Base-by-base conservation (phyloP, 2,797 vertebrate genomes). In the Lithobates pipiens region DNA sequence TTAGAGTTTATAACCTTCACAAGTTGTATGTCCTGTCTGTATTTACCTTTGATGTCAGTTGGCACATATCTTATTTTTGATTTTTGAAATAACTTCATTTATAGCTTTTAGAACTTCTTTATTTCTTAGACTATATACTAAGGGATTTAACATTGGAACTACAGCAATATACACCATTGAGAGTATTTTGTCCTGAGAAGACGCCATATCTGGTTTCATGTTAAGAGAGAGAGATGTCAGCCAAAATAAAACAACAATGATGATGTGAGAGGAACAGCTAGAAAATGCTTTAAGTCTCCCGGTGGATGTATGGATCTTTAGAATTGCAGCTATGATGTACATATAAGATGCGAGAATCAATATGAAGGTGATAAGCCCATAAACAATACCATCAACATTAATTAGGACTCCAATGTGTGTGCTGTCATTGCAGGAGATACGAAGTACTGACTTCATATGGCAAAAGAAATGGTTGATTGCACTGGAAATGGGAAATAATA, bases 391-490 rank as follows among this genome's bases (percentile, higher is more conserved):
- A 65, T 82, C 79, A 27, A 82, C 27, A 11, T 23, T 63, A 72
- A 86, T 86, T 34, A 86, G n/a, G 23, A 72, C n/a, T 25, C 15
- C 65, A 70, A 82, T 82, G 1, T 4, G 29, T 44, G 6, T 54
- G 8, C 42, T 54, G 23, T 86, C 54, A 32, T 16, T 77, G 18
- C 29, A 13, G 13, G 73, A 61, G 2, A 77, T 50, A 5, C 23
- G 34, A 10, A 86, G 36, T 23, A 86, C n/a, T 16, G 85, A 77
- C 65, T 82, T 86, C 74, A 77, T 76, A 50, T 86, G 79, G 76
- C 85, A 86, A 42, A 86, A 86, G 39, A 86, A 76, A 77, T 86
- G 79, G 32, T 86, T 82, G 67, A 86, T 72, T 72, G 65, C 27
- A 11, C 34, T 34, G 23, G 0, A 39, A 29, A 29, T 65, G 15